A percentile compares a stretch with the other conserved stretches of the same genome.
phyloP scores from a whole-genome alignment of 2,888 invertebrate species.

The Papilio gigon region DNA sequence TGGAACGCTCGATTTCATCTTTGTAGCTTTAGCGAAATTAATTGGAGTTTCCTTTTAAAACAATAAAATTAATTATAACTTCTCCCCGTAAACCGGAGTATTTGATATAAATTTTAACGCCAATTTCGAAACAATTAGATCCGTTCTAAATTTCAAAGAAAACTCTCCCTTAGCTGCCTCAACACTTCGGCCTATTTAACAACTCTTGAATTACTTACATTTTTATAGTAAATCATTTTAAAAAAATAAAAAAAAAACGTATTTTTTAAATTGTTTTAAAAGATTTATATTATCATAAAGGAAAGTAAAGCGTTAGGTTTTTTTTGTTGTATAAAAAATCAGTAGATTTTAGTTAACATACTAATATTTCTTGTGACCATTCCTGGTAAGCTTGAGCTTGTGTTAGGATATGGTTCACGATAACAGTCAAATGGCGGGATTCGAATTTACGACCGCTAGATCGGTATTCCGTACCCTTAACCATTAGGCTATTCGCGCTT shows the following conservation, averaged over 20 bases:
- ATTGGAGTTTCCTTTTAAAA: conserved; percentile 27
- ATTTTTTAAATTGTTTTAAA: not conserved
- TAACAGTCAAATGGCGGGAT: no score
- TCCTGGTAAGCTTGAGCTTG: no score
- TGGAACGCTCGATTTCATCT: not conserved
- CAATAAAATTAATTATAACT: conserved; percentile 32
- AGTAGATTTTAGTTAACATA: no score
- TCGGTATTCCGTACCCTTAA: no score
- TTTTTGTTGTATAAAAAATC: no score
- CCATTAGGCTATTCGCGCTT: no score
- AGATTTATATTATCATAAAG: not conserved
- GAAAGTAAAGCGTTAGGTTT: no score
- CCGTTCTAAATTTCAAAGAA: conserved; percentile 34
- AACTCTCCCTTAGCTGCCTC: conserved; percentile 7
- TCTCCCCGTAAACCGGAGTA: conserved; percentile 19
- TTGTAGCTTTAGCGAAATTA: conserved; percentile 12
- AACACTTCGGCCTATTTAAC: conserved; percentile 12
- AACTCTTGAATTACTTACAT: conserved; percentile 5
- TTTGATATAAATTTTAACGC: conserved; percentile 34
- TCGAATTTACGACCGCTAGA: no score
- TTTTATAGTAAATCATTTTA: not conserved
- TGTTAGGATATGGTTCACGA: no score
- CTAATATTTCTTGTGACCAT: no score
- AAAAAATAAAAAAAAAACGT: not conserved
- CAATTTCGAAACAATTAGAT: conserved; percentile 35